Conservation (phyloP, 1,140 invertebrate genomes). For the Cherax destructor region DNA sequence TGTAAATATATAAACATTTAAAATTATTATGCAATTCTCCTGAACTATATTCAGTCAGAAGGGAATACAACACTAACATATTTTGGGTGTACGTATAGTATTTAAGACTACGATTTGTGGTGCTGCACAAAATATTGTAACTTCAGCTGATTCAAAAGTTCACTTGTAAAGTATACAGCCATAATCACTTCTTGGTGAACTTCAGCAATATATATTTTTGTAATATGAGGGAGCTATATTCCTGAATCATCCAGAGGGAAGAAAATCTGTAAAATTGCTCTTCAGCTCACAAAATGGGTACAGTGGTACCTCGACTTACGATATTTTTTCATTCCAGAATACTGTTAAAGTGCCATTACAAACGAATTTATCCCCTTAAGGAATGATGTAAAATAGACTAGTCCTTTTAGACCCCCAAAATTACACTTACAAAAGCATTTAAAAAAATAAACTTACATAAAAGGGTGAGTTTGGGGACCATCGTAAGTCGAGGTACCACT, state of each 20-base stretch:
- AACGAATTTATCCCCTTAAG: too few species aligned
- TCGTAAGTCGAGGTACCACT: too few species aligned
- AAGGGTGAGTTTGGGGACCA: too few species aligned
- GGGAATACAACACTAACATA: slow-evolving; percentile 14
- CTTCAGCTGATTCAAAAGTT: neutral
- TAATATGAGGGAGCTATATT: neutral
- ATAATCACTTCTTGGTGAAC: too few species aligned
- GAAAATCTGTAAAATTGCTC: neutral
- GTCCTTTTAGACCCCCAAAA: too few species aligned
- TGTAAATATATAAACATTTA: neutral
- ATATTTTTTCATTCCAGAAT: too few species aligned
- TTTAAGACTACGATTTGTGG: neutral
- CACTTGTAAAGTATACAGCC: neutral
- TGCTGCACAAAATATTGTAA: neutral
- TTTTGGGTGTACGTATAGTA: neutral
- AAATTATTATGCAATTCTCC: neutral
- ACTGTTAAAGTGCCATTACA: too few species aligned
- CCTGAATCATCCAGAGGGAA: neutral
- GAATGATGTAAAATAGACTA: too few species aligned
- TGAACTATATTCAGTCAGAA: neutral
- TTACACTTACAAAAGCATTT: too few species aligned
- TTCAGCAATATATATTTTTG: neutral
- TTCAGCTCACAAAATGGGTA: slow-evolving; percentile 7
- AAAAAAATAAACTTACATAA: too few species aligned
- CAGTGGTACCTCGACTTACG: too few species aligned